Evolutionary conservation across 2,113 vertebrate genomes (phyloP).

Genomic region (Mustela lutreola): DNA sequence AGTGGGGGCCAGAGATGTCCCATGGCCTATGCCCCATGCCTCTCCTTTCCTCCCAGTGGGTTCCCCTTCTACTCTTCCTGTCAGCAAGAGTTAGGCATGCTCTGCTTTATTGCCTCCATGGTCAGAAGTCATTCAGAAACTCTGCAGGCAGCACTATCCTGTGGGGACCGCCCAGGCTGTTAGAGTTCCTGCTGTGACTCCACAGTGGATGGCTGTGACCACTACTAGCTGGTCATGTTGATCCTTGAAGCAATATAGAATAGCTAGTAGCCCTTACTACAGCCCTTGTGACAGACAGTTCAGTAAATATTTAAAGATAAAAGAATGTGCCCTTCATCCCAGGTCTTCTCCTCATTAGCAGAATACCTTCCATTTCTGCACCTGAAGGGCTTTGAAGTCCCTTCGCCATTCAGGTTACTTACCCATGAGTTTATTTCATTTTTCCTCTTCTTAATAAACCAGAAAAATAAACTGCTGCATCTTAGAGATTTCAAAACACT

Average conservation of each 20-base stretch:
- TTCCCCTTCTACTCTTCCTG: neutral
- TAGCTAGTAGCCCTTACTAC: neutral
- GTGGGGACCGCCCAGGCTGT: neutral
- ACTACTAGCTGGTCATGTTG: neutral
- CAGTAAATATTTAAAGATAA: neutral
- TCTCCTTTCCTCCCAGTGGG: neutral
- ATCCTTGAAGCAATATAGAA: neutral
- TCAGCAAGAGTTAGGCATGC: neutral
- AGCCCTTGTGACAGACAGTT: neutral
- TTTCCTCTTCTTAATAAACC: constrained; percentile 53
- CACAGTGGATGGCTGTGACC: neutral
- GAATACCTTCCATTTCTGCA: neutral
- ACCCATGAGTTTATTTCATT: neutral
- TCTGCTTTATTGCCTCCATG: neutral
- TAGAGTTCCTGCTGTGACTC: neutral
- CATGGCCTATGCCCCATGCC: neutral
- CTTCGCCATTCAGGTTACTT: neutral
- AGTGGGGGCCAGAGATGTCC: neutral
- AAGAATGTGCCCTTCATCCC: neutral
- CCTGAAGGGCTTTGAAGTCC: neutral
- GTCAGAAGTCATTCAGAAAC: neutral
- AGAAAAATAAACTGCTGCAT: neutral
- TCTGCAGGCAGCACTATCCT: neutral
- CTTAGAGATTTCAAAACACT: constrained; percentile 21
- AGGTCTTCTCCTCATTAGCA: constrained; percentile 7